These are phyloP conservation scores for Heptranchias perlo DNA, from an alignment of 2,113 vertebrate genomes.

Conservation along the genomic window DNA sequence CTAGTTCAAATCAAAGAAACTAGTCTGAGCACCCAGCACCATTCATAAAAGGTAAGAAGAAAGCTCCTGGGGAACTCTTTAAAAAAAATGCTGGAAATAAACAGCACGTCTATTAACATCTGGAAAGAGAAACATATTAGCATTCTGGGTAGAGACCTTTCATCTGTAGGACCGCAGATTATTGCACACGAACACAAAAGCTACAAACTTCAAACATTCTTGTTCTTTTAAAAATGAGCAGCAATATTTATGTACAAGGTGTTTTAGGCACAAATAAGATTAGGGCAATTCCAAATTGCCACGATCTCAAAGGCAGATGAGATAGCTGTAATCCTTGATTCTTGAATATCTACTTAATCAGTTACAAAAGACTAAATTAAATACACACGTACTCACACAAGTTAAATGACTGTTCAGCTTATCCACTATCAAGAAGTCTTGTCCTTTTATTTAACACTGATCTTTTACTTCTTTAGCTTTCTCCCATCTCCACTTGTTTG, in stretches of 20 bases:
- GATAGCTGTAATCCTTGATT: background rate
- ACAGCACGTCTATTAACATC: background rate
- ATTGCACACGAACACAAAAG: background rate
- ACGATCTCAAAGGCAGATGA: background rate
- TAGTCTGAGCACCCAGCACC: background rate
- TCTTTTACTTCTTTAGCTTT: background rate
- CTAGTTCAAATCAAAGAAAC: background rate
- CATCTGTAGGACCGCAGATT: background rate
- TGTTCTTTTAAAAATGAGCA: background rate
- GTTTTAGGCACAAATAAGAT: background rate
- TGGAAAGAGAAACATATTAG: background rate
- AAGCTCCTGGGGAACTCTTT: background rate
- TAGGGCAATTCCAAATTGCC: background rate
- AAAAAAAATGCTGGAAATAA: background rate
- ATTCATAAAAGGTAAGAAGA: background rate
- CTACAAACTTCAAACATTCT: background rate
- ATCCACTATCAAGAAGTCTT: background rate
- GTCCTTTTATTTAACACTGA: background rate
- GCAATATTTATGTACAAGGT: background rate
- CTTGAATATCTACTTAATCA: background rate
- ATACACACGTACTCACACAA: background rate
- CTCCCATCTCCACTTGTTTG: background rate
- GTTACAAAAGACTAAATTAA: background rate
- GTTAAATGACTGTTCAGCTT: background rate
- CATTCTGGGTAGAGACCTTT: background rate